Conservation (phyloP, 2,797 vertebrate species). For the Catharus ustulatus region DNA sequence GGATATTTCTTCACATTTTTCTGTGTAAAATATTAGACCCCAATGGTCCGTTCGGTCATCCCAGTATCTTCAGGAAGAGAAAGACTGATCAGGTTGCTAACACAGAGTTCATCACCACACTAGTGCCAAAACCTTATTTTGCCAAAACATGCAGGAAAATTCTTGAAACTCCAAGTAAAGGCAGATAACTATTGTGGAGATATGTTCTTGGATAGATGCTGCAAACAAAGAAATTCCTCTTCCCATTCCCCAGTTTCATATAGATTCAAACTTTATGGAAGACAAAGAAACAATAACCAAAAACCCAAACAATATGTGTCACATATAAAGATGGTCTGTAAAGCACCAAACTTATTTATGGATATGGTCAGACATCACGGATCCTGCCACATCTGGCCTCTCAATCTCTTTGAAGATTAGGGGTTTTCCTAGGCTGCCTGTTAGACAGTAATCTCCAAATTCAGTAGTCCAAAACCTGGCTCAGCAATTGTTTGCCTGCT, state of each 20-base stretch:
- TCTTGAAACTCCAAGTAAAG: background rate
- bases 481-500: background rate
- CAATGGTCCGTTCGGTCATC: background rate
- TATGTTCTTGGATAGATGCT: background rate
- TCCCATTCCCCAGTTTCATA: background rate
- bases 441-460: background rate
- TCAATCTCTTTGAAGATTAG: background rate
- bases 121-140: background rate
- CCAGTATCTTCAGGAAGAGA: background rate
- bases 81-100: background rate
- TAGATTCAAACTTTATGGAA: background rate
- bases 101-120: rapidly evolving
- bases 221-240: background rate
- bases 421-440: background rate
- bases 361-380: background rate
- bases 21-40: background rate
- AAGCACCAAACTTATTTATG: background rate
- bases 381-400: background rate
- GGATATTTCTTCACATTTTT: background rate
- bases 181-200: background rate
- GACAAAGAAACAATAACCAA: background rate
- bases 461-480: background rate
- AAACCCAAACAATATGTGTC: rapidly evolving
- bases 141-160: background rate
- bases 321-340: background rate